Conservation (phyloP, 2,113 vertebrate genomes). For the Pteronura brasiliensis region DNA sequence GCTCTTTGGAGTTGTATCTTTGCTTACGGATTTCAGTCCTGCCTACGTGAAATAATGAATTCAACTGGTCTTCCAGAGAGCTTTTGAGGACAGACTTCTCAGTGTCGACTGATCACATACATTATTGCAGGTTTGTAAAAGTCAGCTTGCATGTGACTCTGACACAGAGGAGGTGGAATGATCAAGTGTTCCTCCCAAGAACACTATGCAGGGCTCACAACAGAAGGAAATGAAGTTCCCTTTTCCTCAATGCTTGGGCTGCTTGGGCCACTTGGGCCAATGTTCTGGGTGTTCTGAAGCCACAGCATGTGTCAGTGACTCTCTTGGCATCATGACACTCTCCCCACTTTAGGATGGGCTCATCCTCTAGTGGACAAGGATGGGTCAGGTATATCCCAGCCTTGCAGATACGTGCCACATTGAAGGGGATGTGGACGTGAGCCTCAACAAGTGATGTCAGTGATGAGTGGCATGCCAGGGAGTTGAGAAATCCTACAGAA, state of each 20-base stretch:
- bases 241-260: neutral
- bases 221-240: neutral
- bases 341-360: neutral
- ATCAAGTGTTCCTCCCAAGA: neutral
- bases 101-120: slow-evolving; percentile 13
- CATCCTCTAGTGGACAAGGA: neutral
- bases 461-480: neutral
- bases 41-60: neutral
- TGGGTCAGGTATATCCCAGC: neutral
- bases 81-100: slow-evolving; percentile 6
- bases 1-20: neutral
- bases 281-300: neutral
- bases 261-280: neutral
- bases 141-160: slow-evolving; percentile 38
- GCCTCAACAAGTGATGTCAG: neutral
- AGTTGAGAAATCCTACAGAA: neutral
- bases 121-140: neutral
- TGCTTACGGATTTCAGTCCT: neutral
- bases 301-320: neutral
- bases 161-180: slow-evolving; percentile 32
- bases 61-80: neutral
- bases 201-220: neutral
- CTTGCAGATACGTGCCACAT: neutral
- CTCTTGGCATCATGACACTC: neutral
- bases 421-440: neutral